A percentile compares a stretch with the other conserved stretches of the same genome.
These are phyloP conservation scores for Dorcus hopei DNA, from an alignment of 2,888 invertebrate species.

Conservation along the genomic window DNA sequence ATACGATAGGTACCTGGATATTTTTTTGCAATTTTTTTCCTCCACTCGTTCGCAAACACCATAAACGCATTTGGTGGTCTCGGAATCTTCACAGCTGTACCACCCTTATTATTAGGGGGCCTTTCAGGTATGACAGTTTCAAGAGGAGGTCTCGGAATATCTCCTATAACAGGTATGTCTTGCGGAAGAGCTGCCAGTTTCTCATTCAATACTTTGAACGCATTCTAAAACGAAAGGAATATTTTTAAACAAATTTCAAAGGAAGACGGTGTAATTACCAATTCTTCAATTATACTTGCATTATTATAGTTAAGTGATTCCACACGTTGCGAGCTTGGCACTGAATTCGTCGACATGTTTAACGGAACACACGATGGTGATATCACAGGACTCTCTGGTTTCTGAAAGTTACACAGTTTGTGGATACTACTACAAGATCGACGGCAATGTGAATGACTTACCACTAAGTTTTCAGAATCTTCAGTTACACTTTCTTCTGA, in stretches of 20 bases:
- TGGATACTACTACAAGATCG: no score
- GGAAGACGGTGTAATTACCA: not conserved
- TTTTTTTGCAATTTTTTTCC: constrained; percentile 48
- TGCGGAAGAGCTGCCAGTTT: not conserved
- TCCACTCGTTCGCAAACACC: constrained; percentile 54
- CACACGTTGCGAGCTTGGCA: no score
- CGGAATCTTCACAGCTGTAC: constrained; percentile 37
- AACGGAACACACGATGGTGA: no score
- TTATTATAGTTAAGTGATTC: not conserved
- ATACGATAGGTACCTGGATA: constrained; percentile 38
- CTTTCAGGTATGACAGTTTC: no score
- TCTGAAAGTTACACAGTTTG: no score
- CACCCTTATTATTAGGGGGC: not conserved
- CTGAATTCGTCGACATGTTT: no score
- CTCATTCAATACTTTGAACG: not conserved
- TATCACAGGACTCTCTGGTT: no score
- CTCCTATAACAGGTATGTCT: not conserved
- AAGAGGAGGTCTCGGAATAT: not conserved
- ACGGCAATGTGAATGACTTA: no score
- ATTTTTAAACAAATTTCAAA: not conserved
- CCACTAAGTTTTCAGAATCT: no score
- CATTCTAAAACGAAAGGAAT: not conserved
- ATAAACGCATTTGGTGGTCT: constrained; percentile 54
- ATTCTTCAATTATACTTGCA: not conserved
- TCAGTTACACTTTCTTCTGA: no score